phyloP scores from a whole-genome alignment of 2,888 invertebrate genomes.

The Argyresthia goedartella region DNA sequence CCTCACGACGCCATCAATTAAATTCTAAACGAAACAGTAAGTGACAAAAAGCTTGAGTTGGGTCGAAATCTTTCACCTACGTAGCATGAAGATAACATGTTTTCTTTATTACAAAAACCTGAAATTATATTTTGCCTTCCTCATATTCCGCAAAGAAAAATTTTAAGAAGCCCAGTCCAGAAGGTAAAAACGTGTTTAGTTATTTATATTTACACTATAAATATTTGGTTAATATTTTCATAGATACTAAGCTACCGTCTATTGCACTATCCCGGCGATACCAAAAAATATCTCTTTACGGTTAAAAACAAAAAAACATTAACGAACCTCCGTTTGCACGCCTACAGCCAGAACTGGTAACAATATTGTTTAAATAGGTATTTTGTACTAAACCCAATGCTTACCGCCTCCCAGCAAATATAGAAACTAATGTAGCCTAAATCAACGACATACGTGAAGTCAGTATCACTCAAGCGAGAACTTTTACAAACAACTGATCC shows the following conservation, averaged over 20 bases:
- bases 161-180: slow-evolving; percentile 9
- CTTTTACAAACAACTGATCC: not conserved
- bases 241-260: slow-evolving; percentile 43
- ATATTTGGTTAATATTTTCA: slow-evolving; percentile 32
- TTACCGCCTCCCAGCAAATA: slow-evolving; percentile 39
- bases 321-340: slow-evolving; percentile 13
- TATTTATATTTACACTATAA: slow-evolving; percentile 32
- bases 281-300: slow-evolving; percentile 39
- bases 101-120: no score
- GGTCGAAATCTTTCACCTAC: no score
- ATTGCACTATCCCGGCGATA: slow-evolving; percentile 69
- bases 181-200: slow-evolving; percentile 34
- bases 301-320: slow-evolving; percentile 5
- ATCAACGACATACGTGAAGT: no score
- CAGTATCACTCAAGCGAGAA: no score
- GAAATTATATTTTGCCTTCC: no score
- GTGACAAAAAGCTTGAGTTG: slow-evolving; percentile 11
- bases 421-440: slow-evolving; percentile 1
- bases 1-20: not conserved
- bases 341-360: slow-evolving; percentile 52
- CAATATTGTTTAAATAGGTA: slow-evolving; percentile 18
- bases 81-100: no score
- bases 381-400: slow-evolving; percentile 40
- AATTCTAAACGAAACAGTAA: not conserved
- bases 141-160: no score